These are phyloP conservation scores for Neomorphus geoffroyi DNA, from an alignment of 2,797 vertebrate genomes.

Conservation along the genomic window DNA sequence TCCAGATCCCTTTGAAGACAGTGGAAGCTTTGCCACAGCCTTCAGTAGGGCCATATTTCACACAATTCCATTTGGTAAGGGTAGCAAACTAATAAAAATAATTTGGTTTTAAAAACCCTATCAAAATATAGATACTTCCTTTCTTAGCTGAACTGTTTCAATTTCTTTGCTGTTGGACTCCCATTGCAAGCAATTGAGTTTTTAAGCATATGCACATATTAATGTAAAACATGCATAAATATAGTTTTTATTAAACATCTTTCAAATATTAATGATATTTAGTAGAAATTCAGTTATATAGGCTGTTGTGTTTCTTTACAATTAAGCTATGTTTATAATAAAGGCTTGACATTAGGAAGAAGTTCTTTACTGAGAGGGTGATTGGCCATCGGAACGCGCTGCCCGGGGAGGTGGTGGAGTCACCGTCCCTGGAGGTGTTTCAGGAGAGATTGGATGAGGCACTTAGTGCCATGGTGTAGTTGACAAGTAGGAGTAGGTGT, in stretches of 20 bases:
- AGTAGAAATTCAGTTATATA: neutral
- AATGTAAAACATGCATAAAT: neutral
- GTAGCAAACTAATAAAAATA: neutral
- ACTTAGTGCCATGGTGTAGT: too few relatives aligned
- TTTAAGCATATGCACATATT: neutral
- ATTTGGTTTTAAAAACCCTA: neutral
- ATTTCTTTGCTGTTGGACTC: neutral
- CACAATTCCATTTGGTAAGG: neutral
- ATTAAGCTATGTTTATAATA: neutral
- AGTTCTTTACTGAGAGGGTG: too few relatives aligned
- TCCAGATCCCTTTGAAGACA: slow-evolving; percentile 43
- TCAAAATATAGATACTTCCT: neutral
- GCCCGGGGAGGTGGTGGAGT: too few relatives aligned
- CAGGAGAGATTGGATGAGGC: too few relatives aligned
- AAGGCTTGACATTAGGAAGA: too few relatives aligned
- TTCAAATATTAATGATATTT: neutral
- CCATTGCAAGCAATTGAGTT: neutral
- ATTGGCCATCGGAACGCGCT: too few relatives aligned
- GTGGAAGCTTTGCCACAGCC: slow-evolving; percentile 27
- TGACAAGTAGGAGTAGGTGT: too few relatives aligned
- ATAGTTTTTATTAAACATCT: neutral
- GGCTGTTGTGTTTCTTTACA: neutral
- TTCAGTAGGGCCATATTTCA: neutral
- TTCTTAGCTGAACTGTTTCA: neutral
- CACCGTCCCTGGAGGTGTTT: too few relatives aligned